phyloP scores from a whole-genome alignment of 2,113 vertebrate species.

The Pelecanus crispus region DNA sequence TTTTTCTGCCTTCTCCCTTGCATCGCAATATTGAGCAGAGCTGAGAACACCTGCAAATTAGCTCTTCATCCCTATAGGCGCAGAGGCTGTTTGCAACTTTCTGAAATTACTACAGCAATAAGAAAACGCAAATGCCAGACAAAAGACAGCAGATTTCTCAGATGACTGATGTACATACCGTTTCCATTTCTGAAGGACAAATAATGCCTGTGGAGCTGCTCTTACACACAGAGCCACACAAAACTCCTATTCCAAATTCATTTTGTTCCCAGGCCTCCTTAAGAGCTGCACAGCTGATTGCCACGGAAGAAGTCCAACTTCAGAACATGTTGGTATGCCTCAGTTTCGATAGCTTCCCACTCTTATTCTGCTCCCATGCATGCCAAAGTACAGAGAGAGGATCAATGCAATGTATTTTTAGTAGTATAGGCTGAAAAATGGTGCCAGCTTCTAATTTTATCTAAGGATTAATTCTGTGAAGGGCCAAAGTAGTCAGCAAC shows the following conservation, averaged over 20 bases:
- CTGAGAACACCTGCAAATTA: background rate
- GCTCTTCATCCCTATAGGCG: background rate
- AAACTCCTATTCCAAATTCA: background rate
- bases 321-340: background rate
- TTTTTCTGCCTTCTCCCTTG: background rate
- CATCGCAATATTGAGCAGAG: background rate
- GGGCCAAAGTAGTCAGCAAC: background rate
- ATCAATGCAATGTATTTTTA: conserved; percentile 34
- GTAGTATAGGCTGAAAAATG: background rate
- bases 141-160: background rate
- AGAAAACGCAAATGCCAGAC: background rate
- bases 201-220: background rate
- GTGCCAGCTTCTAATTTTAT: conserved; percentile 36
- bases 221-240: background rate
- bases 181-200: background rate
- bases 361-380: background rate
- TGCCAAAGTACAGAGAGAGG: background rate
- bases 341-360: background rate
- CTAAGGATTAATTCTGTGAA: conserved; percentile 10
- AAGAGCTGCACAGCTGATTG: background rate
- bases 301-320: background rate
- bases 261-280: background rate
- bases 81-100: background rate
- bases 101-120: background rate
- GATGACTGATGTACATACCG: rapidly evolving